phyloP scores from a whole-genome alignment of 2,797 vertebrate genomes.

The Sorex maritimensis region DNA sequence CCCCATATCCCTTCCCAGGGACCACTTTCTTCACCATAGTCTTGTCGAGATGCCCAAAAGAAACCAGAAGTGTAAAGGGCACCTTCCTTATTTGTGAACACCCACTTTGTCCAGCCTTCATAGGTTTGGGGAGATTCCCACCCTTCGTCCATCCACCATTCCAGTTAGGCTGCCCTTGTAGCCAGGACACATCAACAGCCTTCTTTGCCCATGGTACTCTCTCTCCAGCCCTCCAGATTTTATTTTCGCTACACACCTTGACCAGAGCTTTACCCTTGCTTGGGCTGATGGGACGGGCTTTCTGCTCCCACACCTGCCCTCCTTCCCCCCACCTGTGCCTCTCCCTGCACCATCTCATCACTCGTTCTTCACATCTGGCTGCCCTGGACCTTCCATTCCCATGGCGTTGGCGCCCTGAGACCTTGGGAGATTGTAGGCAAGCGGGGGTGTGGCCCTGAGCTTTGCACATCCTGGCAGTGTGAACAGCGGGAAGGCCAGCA shows the following conservation, averaged over 20 bases:
- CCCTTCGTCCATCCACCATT: neutral
- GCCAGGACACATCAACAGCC: neutral
- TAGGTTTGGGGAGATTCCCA: neutral
- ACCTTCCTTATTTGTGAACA: neutral
- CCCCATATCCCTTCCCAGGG: no score
- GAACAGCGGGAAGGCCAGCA: neutral
- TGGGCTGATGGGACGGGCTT: neutral
- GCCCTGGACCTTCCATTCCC: neutral
- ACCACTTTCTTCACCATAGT: neutral
- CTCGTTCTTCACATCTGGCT: neutral
- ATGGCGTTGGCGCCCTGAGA: neutral
- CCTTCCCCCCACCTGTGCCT: neutral
- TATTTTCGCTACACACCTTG: constrained; percentile 32
- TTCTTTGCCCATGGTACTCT: neutral
- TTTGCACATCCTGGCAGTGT: neutral
- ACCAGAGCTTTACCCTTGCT: neutral
- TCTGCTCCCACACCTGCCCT: neutral
- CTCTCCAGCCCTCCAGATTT: neutral
- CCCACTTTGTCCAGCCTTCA: neutral
- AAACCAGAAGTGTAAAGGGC: neutral
- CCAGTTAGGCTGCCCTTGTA: neutral
- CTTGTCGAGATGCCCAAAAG: neutral
- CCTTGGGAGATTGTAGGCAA: neutral
- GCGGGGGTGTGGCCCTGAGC: no score
- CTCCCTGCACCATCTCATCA: neutral